Base-by-base conservation (phyloP, 2,797 vertebrate species). In the Nothura maculosa region DNA sequence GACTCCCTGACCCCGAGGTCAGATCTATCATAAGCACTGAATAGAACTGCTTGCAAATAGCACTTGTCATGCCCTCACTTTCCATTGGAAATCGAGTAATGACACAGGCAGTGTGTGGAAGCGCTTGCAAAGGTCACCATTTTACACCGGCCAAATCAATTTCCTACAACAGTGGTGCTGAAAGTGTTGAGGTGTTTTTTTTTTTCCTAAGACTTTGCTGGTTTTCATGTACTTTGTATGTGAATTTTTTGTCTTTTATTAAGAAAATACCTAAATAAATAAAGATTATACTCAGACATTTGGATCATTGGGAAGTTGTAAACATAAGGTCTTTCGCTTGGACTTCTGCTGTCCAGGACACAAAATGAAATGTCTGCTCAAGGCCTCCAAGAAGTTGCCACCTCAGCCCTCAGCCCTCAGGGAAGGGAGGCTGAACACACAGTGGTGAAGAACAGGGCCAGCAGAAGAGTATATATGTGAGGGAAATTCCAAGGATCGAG, bases 41-140 rank as follows among this genome's bases (percentile, higher is more conserved):
- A 82, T 93, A 85, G 87, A 93, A 95, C 74, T 61, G 85, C 64
- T 87, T 69, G 54, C 73, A 95, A 80, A 92, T 78, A 87, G 81
- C n/a, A 82, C 73, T 93, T 82, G 81, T 81, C 52, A 3, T 93
- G 87, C 40, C 58, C 87, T 89, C 74, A 38, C 66, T 93, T 94
- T 96, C 92, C 93, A 94, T 89, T 93, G 85, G 92, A 92, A 96
- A 94, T 90, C 25, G 0, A 89, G 89, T 81, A 93, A 83, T 92
- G 92, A 78, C 87, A 94, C 28, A 83, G 77, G 76, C 87, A 85
- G 80, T 0, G 10, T 81, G 62, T 22, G 1, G 57, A 88, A 82
- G 57, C 58, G 54, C 66, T 87, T 25, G 4, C 69, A 85, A 82
- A 85, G 91, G 90, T 92, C 85, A 92, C 0, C 0, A 32, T 77